These are phyloP conservation scores for Caloenas nicobarica DNA, from an alignment of 2,113 vertebrate species.

Conservation along the genomic window DNA sequence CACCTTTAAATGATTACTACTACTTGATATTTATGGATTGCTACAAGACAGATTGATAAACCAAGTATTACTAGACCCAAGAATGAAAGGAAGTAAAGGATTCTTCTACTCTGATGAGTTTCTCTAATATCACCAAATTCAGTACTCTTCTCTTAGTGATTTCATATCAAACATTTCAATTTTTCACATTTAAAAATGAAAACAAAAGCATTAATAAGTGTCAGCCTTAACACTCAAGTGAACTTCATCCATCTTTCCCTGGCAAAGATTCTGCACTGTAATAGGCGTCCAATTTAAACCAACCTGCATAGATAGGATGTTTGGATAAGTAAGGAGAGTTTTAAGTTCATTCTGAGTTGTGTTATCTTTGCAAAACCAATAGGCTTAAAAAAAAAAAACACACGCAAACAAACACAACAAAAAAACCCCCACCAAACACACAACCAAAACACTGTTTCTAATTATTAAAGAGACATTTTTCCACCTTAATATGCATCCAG, in stretches of 20 bases:
- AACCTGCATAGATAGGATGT: neutral
- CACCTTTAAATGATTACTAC: neutral
- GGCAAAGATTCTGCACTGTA: neutral
- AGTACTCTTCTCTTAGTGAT: neutral
- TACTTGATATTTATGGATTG: neutral
- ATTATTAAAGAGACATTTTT: neutral
- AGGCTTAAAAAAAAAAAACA: neutral
- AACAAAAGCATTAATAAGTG: neutral
- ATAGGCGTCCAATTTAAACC: neutral
- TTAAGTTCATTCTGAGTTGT: neutral
- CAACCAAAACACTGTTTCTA: rapidly evolving
- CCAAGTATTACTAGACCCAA: neutral
- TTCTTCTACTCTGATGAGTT: neutral
- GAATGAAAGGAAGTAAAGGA: rapidly evolving
- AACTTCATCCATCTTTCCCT: neutral
- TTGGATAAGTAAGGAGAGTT: neutral
- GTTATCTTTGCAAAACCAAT: neutral
- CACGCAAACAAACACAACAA: too few species aligned
- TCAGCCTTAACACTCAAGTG: neutral
- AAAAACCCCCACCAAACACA: too few species aligned
- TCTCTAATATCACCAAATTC: neutral
- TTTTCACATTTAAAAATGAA: neutral
- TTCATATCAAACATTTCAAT: neutral
- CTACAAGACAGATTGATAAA: neutral
- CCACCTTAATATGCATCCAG: neutral